Percentiles rank a stretch among this genome's conserved stretches.
These are phyloP conservation scores for Trididemnum miniatum DNA, from an alignment of 23 tunicate species.

Conservation along the genomic window DNA sequence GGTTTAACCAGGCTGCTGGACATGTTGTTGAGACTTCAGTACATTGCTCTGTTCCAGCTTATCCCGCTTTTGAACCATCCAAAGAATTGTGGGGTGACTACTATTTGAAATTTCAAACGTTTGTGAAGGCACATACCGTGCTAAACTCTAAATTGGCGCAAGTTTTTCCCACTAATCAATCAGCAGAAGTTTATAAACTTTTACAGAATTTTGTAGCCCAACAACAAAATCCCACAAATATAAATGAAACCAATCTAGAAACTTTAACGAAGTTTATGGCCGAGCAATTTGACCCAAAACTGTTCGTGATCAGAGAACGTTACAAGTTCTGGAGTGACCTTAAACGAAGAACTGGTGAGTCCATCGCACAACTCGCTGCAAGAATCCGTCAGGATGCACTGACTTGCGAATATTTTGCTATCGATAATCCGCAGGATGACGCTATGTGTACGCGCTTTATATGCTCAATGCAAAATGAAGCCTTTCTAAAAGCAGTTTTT, in stretches of 20 bases:
- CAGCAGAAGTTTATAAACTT: neutral
- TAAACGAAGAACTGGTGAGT: slow-evolving; percentile 27
- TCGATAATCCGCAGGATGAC: slow-evolving; percentile 36
- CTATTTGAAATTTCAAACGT: slow-evolving; percentile 9
- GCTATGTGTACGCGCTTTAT: slow-evolving; percentile 39
- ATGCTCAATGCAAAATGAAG: slow-evolving; percentile 33
- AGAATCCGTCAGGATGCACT: slow-evolving; percentile 49
- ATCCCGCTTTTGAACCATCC: slow-evolving; percentile 28
- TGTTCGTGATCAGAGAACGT: slow-evolving; percentile 27
- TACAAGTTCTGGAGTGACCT: slow-evolving; percentile 46
- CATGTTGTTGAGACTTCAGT: neutral
- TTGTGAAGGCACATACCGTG: slow-evolving; percentile 30
- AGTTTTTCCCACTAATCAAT: slow-evolving; percentile 34
- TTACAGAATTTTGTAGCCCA: slow-evolving; percentile 5
- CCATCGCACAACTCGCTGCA: slow-evolving; percentile 36
- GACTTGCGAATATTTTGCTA: slow-evolving; percentile 36
- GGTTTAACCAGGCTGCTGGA: neutral
- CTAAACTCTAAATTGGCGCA: slow-evolving; percentile 13
- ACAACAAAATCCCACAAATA: neutral
- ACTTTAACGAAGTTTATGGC: slow-evolving; percentile 4
- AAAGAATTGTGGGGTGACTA: slow-evolving; percentile 32
- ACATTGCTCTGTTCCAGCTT: neutral
- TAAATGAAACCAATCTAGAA: neutral
- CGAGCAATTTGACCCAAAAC: slow-evolving; percentile 29
- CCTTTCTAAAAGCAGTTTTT: slow-evolving; percentile 37